Percentiles rank a stretch among this genome's conserved stretches.
These are phyloP conservation scores for Polyommatus iphigenia DNA, from an alignment of 2,888 invertebrate genomes.

Conservation along the genomic window DNA sequence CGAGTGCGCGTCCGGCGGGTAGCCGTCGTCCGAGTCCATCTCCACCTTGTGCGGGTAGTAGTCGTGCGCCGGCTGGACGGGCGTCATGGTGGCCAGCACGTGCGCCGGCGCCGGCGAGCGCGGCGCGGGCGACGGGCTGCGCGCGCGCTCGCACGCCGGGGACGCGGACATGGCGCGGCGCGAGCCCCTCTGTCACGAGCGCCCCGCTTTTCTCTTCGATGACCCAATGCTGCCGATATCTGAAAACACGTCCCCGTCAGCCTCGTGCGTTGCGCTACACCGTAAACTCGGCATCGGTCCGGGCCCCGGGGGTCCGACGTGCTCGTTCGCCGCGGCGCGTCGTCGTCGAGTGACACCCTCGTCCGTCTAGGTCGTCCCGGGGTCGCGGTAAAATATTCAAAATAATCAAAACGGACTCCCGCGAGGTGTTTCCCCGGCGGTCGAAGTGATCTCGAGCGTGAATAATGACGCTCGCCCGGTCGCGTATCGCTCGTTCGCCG, in stretches of 20 bases:
- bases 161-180: conserved; percentile 75
- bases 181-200: conserved; percentile 68
- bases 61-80: conserved; percentile 89
- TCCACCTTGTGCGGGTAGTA: conserved; percentile 81
- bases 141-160: conserved; percentile 68
- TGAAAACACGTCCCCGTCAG: conserved; percentile 53
- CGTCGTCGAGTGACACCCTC: neutral
- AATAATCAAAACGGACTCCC: neutral
- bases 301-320: conserved; percentile 40
- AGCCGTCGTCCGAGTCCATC: conserved; percentile 81
- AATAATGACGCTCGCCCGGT: conserved; percentile 3
- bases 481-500: conserved; percentile 44
- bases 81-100: conserved; percentile 92
- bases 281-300: conserved; percentile 1
- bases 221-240: conserved; percentile 57
- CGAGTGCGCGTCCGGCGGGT: conserved; percentile 81
- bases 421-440: neutral
- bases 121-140: conserved; percentile 74
- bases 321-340: conserved; percentile 41
- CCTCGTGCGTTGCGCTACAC: conserved; percentile 24
- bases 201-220: conserved; percentile 67
- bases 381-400: neutral
- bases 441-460: conserved; percentile 5
- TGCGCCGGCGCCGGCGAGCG: conserved; percentile 85
- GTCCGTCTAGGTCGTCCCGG: neutral